These are phyloP conservation scores for Upupa epops DNA, from an alignment of 2,113 vertebrate genomes.

Conservation along the genomic window DNA sequence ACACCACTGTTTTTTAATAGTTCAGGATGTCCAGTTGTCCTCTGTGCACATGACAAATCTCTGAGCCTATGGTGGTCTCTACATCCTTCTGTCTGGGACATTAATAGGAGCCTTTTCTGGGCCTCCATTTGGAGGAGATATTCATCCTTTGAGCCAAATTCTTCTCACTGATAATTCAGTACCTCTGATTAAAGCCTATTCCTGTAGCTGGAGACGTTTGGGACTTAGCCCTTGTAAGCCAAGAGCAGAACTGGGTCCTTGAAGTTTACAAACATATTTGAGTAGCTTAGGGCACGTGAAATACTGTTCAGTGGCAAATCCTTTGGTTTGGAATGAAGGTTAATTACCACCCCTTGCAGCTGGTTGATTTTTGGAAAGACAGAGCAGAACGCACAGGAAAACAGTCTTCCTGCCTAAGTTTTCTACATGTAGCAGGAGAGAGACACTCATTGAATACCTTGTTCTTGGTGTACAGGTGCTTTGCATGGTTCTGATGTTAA, in stretches of 20 bases:
- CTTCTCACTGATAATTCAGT: conserved; percentile 5
- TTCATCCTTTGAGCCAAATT: conserved; percentile 44
- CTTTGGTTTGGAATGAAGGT: conserved; percentile 16
- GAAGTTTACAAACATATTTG: conserved; percentile 22
- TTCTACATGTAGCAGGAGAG: conserved; percentile 44
- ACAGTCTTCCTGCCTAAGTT: conserved; percentile 50
- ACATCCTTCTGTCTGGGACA: neutral
- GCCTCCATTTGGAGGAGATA: neutral
- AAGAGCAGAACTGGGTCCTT: neutral
- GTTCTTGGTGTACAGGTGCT: conserved; percentile 34
- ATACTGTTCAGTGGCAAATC: conserved; percentile 3
- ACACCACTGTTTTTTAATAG: conserved; percentile 57
- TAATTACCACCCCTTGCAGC: neutral
- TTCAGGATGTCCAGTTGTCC: conserved; percentile 20
- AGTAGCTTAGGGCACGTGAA: neutral
- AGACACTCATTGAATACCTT: neutral
- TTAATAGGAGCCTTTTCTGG: neutral
- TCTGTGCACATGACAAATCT: conserved; percentile 9
- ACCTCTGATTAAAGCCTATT: conserved; percentile 27
- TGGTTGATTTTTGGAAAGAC: neutral
- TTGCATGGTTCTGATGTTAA: conserved; percentile 47
- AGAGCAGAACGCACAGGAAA: neutral
- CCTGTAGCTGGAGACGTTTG: neutral
- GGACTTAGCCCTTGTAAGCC: neutral
- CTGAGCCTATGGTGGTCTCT: conserved; percentile 13